phyloP scores from a whole-genome alignment of 64 coral and sea anemone genomes.

The Actinia tenebrosa region DNA sequence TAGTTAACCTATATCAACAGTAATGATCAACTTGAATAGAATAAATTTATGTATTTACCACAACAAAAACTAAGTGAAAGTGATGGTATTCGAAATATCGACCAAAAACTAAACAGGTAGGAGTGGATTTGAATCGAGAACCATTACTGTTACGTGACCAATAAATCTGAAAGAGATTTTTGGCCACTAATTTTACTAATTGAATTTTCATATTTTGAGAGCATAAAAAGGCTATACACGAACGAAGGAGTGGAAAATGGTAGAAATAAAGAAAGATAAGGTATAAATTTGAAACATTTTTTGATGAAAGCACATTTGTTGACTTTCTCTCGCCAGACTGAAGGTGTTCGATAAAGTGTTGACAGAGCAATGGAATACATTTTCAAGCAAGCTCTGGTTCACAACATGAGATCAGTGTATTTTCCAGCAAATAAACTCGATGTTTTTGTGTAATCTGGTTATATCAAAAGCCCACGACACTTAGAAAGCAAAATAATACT shows the following conservation, averaged over 20 bases:
- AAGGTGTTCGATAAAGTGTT: not conserved
- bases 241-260: not conserved
- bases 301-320: not conserved
- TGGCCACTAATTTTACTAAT: not conserved
- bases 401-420: not conserved
- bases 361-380: not conserved
- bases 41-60: not conserved
- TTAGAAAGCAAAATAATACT: not conserved
- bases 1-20: not conserved
- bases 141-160: not conserved
- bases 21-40: not conserved
- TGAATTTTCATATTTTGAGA: not conserved
- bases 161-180: too few relatives aligned
- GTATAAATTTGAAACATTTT: not conserved
- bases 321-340: not conserved
- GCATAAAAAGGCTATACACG: not conserved
- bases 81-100: not conserved
- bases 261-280: not conserved
- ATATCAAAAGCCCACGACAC: not conserved
- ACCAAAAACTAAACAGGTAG: not conserved
- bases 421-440: not conserved
- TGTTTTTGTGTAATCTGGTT: not conserved
- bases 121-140: not conserved
- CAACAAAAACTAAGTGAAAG: not conserved
- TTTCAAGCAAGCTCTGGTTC: not conserved